phyloP scores from a whole-genome alignment of 1,140 invertebrate species.

The Hyles vespertilio region DNA sequence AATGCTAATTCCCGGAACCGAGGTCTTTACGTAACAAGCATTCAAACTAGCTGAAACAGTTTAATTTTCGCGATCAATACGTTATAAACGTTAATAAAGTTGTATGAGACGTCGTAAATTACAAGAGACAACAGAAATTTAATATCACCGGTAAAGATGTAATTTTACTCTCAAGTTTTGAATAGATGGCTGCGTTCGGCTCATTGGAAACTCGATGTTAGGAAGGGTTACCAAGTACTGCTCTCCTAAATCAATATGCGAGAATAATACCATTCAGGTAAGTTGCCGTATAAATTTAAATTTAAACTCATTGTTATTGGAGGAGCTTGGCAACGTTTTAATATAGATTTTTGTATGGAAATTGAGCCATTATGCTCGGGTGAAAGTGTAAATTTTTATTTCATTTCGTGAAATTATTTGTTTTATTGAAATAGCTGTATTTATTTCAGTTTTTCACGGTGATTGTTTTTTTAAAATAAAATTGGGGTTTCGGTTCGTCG shows the following conservation, averaged over 20 bases:
- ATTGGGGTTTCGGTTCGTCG: too few species aligned
- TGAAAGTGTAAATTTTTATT: too few species aligned
- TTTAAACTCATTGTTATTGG: constrained; percentile 11
- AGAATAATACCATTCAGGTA: constrained; percentile 25
- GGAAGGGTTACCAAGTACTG: constrained; percentile 26
- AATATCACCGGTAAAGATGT: constrained; percentile 54
- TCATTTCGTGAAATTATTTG: too few species aligned
- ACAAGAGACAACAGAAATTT: constrained; percentile 54
- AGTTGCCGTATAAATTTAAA: constrained; percentile 10
- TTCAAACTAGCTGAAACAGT: neutral
- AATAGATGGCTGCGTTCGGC: constrained; percentile 46
- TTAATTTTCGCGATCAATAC: constrained; percentile 18
- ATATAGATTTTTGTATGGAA: too few species aligned
- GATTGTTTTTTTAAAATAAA: too few species aligned
- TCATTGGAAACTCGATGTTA: constrained; percentile 36
- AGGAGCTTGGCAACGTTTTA: neutral
- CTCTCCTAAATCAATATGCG: constrained; percentile 42
- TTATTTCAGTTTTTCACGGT: too few species aligned
- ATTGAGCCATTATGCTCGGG: too few species aligned
- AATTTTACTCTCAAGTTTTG: constrained; percentile 55
- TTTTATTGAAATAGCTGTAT: too few species aligned
- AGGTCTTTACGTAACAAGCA: too few species aligned
- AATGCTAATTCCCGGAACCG: too few species aligned
- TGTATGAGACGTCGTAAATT: constrained; percentile 41
- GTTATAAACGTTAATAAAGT: constrained; percentile 27